phyloP scores from a whole-genome alignment of 2,113 vertebrate species.

The Micromys minutus region DNA sequence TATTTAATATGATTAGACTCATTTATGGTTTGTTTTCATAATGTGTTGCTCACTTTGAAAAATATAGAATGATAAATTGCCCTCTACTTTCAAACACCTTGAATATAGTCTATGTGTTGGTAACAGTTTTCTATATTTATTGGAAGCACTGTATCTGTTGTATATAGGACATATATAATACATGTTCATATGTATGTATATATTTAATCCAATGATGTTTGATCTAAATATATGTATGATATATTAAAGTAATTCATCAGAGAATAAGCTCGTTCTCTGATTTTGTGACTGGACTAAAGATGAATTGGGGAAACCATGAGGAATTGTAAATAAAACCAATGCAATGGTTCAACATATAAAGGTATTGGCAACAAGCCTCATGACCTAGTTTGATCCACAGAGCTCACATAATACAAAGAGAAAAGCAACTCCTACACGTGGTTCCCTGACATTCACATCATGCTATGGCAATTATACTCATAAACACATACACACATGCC shows the following conservation, averaged over 20 bases:
- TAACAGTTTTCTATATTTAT: background rate
- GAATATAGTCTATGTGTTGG: background rate
- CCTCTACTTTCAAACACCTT: background rate
- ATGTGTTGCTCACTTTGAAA: background rate
- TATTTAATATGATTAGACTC: conserved; percentile 40
- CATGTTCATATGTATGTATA: background rate
- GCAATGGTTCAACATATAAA: background rate
- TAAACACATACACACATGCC: background rate
- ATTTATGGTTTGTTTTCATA: conserved; percentile 29
- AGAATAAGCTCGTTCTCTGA: conserved; percentile 46
- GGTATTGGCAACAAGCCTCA: fast-evolving
- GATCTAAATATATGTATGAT: background rate
- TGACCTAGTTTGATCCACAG: background rate
- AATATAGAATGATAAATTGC: conserved; percentile 11
- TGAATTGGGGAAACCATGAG: background rate
- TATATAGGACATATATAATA: background rate
- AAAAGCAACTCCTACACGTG: too few species aligned
- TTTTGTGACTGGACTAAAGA: conserved; percentile 27
- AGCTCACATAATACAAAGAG: background rate
- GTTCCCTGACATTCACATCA: background rate
- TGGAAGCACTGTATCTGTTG: background rate
- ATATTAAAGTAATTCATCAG: conserved; percentile 3
- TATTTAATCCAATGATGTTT: conserved; percentile 45
- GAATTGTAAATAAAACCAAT: background rate
- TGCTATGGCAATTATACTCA: too few species aligned